phyloP scores from a whole-genome alignment of 2,888 invertebrate genomes.

The Itoplectis maculator region DNA sequence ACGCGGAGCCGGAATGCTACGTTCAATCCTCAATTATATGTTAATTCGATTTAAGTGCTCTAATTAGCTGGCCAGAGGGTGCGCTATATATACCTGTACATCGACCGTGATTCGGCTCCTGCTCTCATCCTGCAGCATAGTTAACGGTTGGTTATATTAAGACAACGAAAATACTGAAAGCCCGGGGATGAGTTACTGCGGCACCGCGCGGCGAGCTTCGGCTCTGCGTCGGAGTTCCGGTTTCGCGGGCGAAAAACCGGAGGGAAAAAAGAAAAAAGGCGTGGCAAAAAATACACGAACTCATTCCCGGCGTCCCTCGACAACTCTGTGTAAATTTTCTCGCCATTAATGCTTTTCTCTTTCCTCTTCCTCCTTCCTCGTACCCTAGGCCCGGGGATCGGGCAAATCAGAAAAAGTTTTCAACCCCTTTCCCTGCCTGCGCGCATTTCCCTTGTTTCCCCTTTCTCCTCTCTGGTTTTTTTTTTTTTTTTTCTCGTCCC shows the following conservation, averaged over 20 bases:
- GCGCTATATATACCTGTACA: background rate
- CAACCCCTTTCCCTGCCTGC: slow-evolving; percentile 61
- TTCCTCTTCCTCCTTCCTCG: slow-evolving; percentile 3
- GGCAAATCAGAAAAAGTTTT: slow-evolving; percentile 71
- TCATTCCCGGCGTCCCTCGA: slow-evolving; percentile 24
- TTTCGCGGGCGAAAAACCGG: slow-evolving; percentile 15
- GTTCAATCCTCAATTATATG: slow-evolving; percentile 30
- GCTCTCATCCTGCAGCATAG: slow-evolving; percentile 17
- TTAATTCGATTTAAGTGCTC: slow-evolving; percentile 22
- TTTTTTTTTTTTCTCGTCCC: background rate
- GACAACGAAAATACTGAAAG: slow-evolving; percentile 42
- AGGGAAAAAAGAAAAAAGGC: slow-evolving; percentile 15
- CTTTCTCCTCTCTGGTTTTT: slow-evolving; percentile 12
- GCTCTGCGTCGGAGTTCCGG: slow-evolving; percentile 39
- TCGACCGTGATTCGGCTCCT: slow-evolving; percentile 5
- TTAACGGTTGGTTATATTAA: slow-evolving; percentile 53
- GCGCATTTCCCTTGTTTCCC: slow-evolving; percentile 32
- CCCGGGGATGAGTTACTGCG: slow-evolving; percentile 47
- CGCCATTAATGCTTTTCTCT: slow-evolving; percentile 60
- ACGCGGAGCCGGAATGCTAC: slow-evolving; percentile 12
- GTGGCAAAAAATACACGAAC: slow-evolving; percentile 18
- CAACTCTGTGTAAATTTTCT: slow-evolving; percentile 69
- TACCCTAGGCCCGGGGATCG: slow-evolving; percentile 30
- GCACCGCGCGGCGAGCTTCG: slow-evolving; percentile 29
- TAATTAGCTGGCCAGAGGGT: slow-evolving; percentile 40